These are phyloP conservation scores for Hydropotes inermis DNA, from an alignment of 2,113 vertebrate genomes.

Conservation along the genomic window DNA sequence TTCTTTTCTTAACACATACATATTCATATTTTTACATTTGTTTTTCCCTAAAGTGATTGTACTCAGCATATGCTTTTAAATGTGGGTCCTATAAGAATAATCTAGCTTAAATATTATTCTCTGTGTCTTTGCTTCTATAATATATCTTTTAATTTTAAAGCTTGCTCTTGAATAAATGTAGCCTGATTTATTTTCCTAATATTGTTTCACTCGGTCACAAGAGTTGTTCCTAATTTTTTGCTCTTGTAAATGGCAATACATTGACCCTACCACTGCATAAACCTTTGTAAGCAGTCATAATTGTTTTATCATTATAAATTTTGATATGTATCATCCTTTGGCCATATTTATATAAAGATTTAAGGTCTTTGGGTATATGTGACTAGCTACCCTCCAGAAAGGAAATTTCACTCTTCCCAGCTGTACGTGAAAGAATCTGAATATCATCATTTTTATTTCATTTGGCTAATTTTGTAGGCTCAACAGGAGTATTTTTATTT, in stretches of 20 bases:
- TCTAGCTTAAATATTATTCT: background rate
- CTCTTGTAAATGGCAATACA: background rate
- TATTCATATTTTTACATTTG: background rate
- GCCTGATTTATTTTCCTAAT: background rate
- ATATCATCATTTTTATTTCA: background rate
- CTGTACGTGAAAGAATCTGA: background rate
- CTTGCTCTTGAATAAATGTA: background rate
- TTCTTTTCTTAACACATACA: background rate
- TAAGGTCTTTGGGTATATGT: background rate
- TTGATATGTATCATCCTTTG: background rate
- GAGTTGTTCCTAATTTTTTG: background rate
- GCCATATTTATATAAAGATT: background rate
- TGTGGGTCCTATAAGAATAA: background rate
- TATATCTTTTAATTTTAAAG: slow-evolving; percentile 26
- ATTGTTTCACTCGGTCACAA: background rate
- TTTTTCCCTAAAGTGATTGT: background rate
- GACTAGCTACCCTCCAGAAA: background rate
- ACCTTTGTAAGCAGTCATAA: background rate
- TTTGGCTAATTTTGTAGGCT: background rate
- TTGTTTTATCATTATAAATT: slow-evolving; percentile 20
- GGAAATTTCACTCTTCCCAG: background rate
- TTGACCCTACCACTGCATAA: background rate
- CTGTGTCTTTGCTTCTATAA: background rate
- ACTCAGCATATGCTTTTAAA: background rate
- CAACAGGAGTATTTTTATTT: slow-evolving; percentile 3